phyloP scores from a whole-genome alignment of 1,140 invertebrate genomes.

The Neotoxoptera formosana region DNA sequence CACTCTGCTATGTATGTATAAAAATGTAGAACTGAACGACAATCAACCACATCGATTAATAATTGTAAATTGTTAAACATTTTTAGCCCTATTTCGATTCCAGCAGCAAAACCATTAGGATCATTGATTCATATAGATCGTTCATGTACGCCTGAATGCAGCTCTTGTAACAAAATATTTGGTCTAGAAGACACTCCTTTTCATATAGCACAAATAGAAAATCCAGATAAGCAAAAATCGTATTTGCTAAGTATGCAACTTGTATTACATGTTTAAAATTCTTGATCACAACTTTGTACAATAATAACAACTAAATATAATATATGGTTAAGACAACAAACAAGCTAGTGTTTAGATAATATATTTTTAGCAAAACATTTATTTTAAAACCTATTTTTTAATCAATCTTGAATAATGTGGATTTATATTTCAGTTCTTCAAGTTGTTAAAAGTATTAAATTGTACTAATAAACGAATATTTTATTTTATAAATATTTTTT shows the following conservation, averaged over 20 bases:
- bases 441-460: not conserved
- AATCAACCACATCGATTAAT: not conserved
- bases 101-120: slow-evolving; percentile 80
- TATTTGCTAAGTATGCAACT: slow-evolving; percentile 69
- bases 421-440: not conserved
- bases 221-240: slow-evolving; percentile 77
- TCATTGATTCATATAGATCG: slow-evolving; percentile 83
- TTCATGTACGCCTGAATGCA: slow-evolving; percentile 81
- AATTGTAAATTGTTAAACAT: not conserved
- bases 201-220: slow-evolving; percentile 84
- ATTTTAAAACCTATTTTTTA: not conserved
- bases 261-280: not conserved
- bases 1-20: not conserved
- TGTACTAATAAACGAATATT: not conserved
- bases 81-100: slow-evolving; percentile 71
- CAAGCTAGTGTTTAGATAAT: not conserved
- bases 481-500: not conserved
- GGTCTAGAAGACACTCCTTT: slow-evolving; percentile 84
- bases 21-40: not conserved
- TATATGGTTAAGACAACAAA: slow-evolving; percentile 40
- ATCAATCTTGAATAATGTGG: not conserved
- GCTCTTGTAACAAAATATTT: slow-evolving; percentile 85
- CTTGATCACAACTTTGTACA: not conserved
- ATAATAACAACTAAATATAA: not conserved
- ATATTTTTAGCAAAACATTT: not conserved